Evolutionary conservation across 2,888 invertebrate species (phyloP).

Genomic region (Troides aeacus): DNA sequence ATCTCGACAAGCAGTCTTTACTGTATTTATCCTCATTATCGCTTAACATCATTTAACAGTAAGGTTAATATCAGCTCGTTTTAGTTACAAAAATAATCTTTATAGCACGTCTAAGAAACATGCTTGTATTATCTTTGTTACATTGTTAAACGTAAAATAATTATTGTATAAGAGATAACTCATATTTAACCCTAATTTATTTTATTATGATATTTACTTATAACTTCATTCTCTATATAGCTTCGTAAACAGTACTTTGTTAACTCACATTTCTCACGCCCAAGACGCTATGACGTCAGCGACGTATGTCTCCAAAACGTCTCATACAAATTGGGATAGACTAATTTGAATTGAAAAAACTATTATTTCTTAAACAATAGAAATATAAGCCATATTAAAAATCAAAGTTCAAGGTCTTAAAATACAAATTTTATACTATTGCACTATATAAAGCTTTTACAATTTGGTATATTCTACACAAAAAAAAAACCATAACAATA

Average conservation of each 20-base stretch:
- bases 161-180: not conserved
- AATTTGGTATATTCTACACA: no score
- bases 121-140: not conserved
- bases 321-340: conserved; percentile 1
- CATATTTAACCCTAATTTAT: conserved; percentile 4
- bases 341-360: not conserved
- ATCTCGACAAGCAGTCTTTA: no score
- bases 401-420: not conserved
- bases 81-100: no score
- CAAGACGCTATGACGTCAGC: conserved; percentile 26
- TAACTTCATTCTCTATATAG: conserved; percentile 19
- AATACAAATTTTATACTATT: not conserved
- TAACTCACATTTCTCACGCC: conserved; percentile 28
- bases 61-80: no score
- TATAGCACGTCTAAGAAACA: no score
- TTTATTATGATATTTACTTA: conserved; percentile 22
- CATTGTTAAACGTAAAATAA: not conserved
- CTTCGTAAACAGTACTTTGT: conserved; percentile 28
- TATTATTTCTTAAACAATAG: not conserved
- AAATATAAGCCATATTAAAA: not conserved
- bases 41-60: no score
- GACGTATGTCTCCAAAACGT: conserved; percentile 3
- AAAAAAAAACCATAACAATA: no score
- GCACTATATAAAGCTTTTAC: no score
- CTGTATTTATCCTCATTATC: no score